Evolutionary conservation across 2,797 vertebrate genomes (phyloP).

Genomic region (Fratercula arctica): DNA sequence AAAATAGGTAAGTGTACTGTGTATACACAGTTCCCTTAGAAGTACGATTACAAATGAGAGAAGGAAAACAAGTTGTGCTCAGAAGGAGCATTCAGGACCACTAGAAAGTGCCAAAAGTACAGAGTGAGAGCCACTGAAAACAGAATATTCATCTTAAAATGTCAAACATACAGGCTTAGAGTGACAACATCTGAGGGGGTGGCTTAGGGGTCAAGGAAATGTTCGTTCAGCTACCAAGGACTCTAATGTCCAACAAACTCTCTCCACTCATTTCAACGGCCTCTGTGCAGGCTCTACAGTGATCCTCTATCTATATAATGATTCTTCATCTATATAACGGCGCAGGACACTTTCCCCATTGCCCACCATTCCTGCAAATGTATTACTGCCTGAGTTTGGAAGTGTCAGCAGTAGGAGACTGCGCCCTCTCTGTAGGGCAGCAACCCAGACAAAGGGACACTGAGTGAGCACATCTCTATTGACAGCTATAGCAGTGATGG

Average conservation of each 20-base stretch:
- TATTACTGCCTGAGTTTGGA: not conserved
- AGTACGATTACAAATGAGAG: not conserved
- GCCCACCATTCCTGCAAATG: not conserved
- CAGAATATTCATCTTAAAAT: constrained; percentile 26
- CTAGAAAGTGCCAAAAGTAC: constrained; percentile 37
- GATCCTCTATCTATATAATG: not conserved
- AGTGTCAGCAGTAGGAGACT: not conserved
- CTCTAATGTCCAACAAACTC: not conserved
- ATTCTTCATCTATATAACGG: not conserved
- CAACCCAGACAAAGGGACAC: not conserved
- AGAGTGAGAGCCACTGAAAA: constrained; percentile 3
- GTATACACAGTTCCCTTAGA: constrained; percentile 17
- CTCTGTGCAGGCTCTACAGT: not conserved
- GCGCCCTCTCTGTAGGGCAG: not conserved
- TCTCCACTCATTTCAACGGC: not conserved
- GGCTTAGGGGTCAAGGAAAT: not conserved
- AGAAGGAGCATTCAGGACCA: constrained; percentile 36
- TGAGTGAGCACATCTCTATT: not conserved
- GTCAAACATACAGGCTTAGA: not conserved
- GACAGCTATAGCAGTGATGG: not conserved
- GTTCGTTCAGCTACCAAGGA: not conserved
- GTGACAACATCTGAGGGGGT: not conserved
- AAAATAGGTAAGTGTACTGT: constrained; percentile 44
- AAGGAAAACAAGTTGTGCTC: constrained; percentile 32
- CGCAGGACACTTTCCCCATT: not conserved